These are phyloP conservation scores for Diaprepes abbreviatus DNA, from an alignment of 2,888 invertebrate species.

Conservation along the genomic window DNA sequence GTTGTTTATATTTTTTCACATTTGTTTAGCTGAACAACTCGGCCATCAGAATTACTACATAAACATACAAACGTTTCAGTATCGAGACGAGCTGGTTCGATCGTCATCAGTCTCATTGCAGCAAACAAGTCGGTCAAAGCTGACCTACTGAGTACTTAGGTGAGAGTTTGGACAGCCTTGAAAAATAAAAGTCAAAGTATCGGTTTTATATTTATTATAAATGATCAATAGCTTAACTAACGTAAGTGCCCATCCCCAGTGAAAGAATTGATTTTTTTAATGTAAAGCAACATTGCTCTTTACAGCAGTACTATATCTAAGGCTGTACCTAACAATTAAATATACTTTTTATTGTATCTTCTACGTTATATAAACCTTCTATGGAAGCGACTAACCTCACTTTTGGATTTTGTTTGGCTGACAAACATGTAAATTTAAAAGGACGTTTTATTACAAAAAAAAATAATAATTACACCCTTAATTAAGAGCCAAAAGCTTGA, in stretches of 20 bases:
- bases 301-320: constrained; percentile 66
- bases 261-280: constrained; percentile 64
- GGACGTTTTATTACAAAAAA: too few species aligned
- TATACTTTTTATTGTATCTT: constrained; percentile 56
- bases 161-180: too few species aligned
- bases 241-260: constrained; percentile 69
- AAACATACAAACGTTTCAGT: too few species aligned
- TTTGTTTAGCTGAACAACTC: too few species aligned
- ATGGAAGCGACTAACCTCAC: constrained; percentile 43
- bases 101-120: too few species aligned
- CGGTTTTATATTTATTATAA: constrained; percentile 65
- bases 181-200: constrained; percentile 15
- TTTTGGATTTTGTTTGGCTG: constrained; percentile 5
- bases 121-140: too few species aligned
- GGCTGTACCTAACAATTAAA: constrained; percentile 66
- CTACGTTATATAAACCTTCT: constrained; percentile 48
- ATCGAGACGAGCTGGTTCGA: too few species aligned
- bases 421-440: background rate
- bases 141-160: too few species aligned
- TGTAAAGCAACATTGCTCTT: constrained; percentile 68
- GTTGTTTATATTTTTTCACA: too few species aligned
- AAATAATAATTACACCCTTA: too few species aligned
- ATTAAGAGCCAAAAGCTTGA: too few species aligned
- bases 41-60: too few species aligned
- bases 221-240: constrained; percentile 68